These are phyloP conservation scores for Apis laboriosa DNA, from an alignment of 1,140 invertebrate genomes.

Conservation along the genomic window DNA sequence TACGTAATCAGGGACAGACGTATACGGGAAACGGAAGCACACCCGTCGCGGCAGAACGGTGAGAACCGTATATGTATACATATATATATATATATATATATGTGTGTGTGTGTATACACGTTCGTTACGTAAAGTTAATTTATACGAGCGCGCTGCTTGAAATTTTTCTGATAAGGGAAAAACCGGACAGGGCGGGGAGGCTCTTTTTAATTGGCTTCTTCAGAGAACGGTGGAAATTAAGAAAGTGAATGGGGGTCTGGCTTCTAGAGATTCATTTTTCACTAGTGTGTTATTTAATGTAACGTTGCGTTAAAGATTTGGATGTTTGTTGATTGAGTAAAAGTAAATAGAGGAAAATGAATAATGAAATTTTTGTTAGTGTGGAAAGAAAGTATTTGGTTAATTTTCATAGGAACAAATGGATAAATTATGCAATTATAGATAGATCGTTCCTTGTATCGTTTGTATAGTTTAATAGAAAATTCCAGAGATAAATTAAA, in stretches of 20 bases:
- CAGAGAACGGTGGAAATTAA: background rate
- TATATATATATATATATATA: background rate
- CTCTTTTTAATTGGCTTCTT: slow-evolving; percentile 11
- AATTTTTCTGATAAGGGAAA: slow-evolving; percentile 33
- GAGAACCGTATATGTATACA: background rate
- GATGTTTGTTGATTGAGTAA: too few species aligned
- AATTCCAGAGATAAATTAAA: too few species aligned
- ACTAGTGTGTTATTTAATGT: too few species aligned
- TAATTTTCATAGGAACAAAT: too few species aligned
- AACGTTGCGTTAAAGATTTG: too few species aligned
- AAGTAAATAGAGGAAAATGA: too few species aligned
- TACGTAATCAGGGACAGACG: slow-evolving; percentile 47
- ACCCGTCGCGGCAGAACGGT: background rate
- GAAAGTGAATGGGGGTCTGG: too few species aligned
- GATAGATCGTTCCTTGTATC: too few species aligned
- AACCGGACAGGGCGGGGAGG: background rate
- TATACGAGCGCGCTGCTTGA: slow-evolving; percentile 18
- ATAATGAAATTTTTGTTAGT: too few species aligned
- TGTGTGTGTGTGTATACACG: background rate
- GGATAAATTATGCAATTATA: too few species aligned
- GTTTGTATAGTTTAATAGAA: too few species aligned
- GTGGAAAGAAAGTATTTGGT: too few species aligned
- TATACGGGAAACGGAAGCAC: slow-evolving; percentile 46
- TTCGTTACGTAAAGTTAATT: slow-evolving; percentile 45
- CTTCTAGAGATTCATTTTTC: background rate